Percentiles rank a stretch among this genome's conserved stretches.
Evolutionary conservation across 2,113 vertebrate genomes (phyloP).

Genomic region (Vimba vimba): DNA sequence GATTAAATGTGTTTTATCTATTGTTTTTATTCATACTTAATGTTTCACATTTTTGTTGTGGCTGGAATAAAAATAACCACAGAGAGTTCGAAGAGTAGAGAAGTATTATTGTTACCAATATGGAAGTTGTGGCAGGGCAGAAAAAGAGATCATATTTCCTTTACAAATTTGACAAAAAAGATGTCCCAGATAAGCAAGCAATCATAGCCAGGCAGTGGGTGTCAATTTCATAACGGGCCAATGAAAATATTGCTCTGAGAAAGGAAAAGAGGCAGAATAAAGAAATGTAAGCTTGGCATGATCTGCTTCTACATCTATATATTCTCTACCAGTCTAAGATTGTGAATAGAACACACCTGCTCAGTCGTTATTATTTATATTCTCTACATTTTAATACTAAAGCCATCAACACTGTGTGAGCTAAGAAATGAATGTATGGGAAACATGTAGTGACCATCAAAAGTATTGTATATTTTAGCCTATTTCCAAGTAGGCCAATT

Average conservation of each 20-base stretch:
- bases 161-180: conserved; percentile 9
- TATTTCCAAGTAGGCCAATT: neutral
- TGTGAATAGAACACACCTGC: neutral
- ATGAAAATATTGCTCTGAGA: neutral
- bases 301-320: neutral
- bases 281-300: neutral
- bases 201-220: neutral
- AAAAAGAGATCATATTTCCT: neutral
- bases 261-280: neutral
- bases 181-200: neutral
- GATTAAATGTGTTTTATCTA: neutral
- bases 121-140: neutral
- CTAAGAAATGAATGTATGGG: neutral
- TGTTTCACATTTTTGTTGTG: neutral
- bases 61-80: neutral
- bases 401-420: neutral
- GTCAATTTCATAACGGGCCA: conserved; percentile 8
- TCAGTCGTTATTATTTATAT: neutral
- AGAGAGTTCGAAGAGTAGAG: neutral
- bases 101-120: neutral
- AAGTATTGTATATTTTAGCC: neutral
- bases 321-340: neutral
- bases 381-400: neutral
- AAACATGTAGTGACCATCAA: neutral
- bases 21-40: neutral